Conservation (phyloP, 2,797 vertebrate genomes). For the Oryzias sinensis region DNA sequence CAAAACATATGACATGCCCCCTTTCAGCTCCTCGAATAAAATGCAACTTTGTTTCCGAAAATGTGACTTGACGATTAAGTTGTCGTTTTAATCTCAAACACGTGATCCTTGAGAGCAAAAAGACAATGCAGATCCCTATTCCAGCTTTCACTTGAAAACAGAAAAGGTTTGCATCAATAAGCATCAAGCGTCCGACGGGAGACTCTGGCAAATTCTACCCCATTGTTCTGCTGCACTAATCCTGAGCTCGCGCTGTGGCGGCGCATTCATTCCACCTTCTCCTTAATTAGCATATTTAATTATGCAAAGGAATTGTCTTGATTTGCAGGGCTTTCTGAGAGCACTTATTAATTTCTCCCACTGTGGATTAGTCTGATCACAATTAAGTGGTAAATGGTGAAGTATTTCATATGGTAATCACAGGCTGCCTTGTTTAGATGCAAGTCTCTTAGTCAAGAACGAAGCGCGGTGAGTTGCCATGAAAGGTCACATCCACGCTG, state of each 20-base stretch:
- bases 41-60: no score
- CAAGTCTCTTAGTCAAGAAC: constrained; percentile 35
- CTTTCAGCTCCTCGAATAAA: no score
- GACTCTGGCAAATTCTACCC: constrained; percentile 34
- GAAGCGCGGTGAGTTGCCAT: constrained; percentile 56
- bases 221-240: constrained; percentile 62
- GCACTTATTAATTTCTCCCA: constrained; percentile 58
- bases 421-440: constrained; percentile 52
- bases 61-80: no score
- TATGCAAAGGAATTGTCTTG: constrained; percentile 69
- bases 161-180: constrained; percentile 38
- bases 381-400: constrained; percentile 72
- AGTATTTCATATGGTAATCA: constrained; percentile 62
- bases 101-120: no score
- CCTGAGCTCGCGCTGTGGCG: constrained; percentile 26
- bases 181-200: constrained; percentile 20
- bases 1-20: no score
- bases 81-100: no score
- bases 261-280: constrained; percentile 47
- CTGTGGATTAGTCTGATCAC: constrained; percentile 56
- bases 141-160: constrained; percentile 16
- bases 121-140: not conserved
- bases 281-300: constrained; percentile 68
- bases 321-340: constrained; percentile 58
- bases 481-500: constrained; percentile 57